Percentiles rank a stretch among this genome's conserved stretches.
Conservation (phyloP, 2,888 invertebrate genomes). For the Euclidia mi region DNA sequence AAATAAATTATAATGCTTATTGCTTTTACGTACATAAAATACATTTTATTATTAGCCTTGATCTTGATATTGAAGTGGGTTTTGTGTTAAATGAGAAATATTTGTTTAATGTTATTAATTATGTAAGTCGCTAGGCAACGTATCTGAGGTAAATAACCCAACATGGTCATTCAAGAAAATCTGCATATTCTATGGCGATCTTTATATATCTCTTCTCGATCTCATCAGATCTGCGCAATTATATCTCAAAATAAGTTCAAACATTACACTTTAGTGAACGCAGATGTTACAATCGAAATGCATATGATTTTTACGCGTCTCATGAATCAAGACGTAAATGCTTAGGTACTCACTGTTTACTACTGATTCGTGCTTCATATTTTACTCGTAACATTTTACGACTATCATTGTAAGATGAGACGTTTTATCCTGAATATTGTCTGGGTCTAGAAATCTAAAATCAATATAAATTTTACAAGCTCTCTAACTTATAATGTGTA, state of each 20-base stretch:
- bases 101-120: no score
- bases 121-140: no score
- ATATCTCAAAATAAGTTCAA: no score
- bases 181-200: no score
- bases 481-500: neutral
- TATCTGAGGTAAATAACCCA: no score
- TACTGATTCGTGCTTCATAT: conserved; percentile 27
- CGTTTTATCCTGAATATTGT: conserved; percentile 2
- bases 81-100: no score
- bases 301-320: conserved; percentile 49
- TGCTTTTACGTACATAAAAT: neutral
- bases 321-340: conserved; percentile 54
- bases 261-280: conserved; percentile 8
- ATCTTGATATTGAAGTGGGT: no score
- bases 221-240: no score
- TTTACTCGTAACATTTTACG: conserved; percentile 13
- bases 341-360: conserved; percentile 34
- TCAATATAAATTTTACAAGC: conserved; percentile 2
- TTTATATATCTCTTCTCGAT: no score
- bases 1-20: neutral
- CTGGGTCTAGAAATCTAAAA: conserved; percentile 4
- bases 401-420: conserved; percentile 12
- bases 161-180: no score
- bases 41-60: neutral
- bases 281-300: conserved; percentile 14